A percentile compares a stretch with the other conserved stretches of the same genome.
Evolutionary conservation across 2,888 invertebrate species (phyloP).

Genomic region (Salpingus planirostris): DNA sequence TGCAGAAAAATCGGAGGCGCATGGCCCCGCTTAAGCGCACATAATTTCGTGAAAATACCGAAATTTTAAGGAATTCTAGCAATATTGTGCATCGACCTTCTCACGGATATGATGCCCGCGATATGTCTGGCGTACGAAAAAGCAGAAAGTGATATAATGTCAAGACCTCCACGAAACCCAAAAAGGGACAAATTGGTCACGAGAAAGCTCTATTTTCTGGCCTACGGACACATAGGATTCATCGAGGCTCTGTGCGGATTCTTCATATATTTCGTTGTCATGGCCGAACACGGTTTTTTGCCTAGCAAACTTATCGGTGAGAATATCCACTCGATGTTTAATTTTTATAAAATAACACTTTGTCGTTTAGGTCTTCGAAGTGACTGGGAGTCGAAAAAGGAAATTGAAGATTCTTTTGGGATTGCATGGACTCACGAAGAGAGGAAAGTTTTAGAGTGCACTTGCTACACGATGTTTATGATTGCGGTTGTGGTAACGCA

Average conservation of each 20-base stretch:
- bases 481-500: slow-evolving; percentile 72
- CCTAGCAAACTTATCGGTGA: slow-evolving; percentile 51
- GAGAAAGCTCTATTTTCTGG: slow-evolving; percentile 59
- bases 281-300: slow-evolving; percentile 78
- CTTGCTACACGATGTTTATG: slow-evolving; percentile 77
- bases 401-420: slow-evolving; percentile 67
- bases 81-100: slow-evolving; percentile 63
- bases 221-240: slow-evolving; percentile 81
- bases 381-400: slow-evolving; percentile 55
- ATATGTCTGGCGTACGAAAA: slow-evolving; percentile 74
- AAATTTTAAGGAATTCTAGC: background rate
- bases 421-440: slow-evolving; percentile 67
- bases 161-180: slow-evolving; percentile 49
- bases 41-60: too few species aligned
- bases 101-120: slow-evolving; percentile 72
- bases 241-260: slow-evolving; percentile 81
- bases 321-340: slow-evolving; percentile 70
- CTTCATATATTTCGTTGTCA: slow-evolving; percentile 76
- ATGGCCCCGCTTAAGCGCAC: too few species aligned
- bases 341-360: too few species aligned
- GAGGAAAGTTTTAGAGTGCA: slow-evolving; percentile 65
- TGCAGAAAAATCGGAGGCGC: too few species aligned
- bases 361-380: too few species aligned
- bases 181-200: slow-evolving; percentile 50
- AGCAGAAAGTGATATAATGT: slow-evolving; percentile 72